Percentiles rank a stretch among this genome's conserved stretches.
These are phyloP conservation scores for Drosophila siamana DNA, from an alignment of 2,888 invertebrate species.

Conservation along the genomic window DNA sequence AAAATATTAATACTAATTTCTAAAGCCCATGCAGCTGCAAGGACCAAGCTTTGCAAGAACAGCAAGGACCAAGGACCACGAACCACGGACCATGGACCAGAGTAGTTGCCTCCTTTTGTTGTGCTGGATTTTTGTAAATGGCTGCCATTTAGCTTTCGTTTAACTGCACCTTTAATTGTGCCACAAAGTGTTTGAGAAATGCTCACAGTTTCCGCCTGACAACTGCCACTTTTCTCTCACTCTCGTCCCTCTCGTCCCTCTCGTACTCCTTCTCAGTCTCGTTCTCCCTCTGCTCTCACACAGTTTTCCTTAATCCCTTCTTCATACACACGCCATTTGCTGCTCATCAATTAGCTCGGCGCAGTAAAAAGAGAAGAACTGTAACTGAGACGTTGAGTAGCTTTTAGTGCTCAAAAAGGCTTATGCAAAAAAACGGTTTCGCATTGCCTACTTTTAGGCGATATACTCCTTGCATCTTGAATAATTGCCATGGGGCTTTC, in stretches of 20 bases:
- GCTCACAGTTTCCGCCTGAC: constrained; percentile 37
- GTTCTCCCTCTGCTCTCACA: not conserved
- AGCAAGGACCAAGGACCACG: constrained; percentile 6
- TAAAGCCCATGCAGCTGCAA: constrained; percentile 42
- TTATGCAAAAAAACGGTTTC: constrained; percentile 53
- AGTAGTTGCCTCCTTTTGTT: constrained; percentile 12
- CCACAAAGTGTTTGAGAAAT: constrained; percentile 44
- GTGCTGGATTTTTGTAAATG: constrained; percentile 42
- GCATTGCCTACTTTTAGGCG: constrained; percentile 59
- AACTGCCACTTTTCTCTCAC: constrained; percentile 27
- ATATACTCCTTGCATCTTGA: constrained; percentile 35
- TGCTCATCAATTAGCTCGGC: constrained; percentile 74
- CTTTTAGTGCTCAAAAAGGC: constrained; percentile 71
- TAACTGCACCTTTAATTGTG: constrained; percentile 67
- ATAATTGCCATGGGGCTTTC: constrained; percentile 56
- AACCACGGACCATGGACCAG: constrained; percentile 4
- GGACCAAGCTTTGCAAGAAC: too few species aligned
- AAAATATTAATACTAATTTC: constrained; percentile 77
- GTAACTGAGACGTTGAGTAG: constrained; percentile 60
- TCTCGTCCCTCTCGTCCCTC: constrained; percentile 6
- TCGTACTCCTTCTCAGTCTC: constrained; percentile 1
- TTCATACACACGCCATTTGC: constrained; percentile 50
- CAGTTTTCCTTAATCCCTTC: constrained; percentile 1
- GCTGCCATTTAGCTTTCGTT: constrained; percentile 37
- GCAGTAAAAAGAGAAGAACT: constrained; percentile 20